phyloP scores from a whole-genome alignment of 2,113 vertebrate species.

The Morone chrysops region DNA sequence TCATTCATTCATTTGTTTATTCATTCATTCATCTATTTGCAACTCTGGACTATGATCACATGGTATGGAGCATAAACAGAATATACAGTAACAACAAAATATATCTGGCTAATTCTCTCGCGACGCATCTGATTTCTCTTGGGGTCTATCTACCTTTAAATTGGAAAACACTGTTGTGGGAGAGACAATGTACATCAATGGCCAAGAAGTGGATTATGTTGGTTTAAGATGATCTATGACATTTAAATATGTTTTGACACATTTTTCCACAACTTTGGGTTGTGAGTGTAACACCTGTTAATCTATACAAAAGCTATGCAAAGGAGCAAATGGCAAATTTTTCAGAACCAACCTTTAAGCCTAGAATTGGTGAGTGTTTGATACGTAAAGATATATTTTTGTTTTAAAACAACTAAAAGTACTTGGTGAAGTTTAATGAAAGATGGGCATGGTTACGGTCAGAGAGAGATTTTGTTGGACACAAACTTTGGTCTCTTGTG shows the following conservation, averaged over 20 bases:
- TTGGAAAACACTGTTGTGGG: not conserved
- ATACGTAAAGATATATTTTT: not conserved
- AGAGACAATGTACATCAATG: not conserved
- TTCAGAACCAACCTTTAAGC: not conserved
- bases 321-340: not conserved
- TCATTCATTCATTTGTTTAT: too few relatives aligned
- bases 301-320: not conserved
- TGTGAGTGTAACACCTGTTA: not conserved
- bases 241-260: not conserved
- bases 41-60: too few relatives aligned
- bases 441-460: not conserved
- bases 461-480: not conserved
- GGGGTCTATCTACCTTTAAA: not conserved
- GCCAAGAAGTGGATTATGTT: not conserved
- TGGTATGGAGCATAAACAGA: too few relatives aligned
- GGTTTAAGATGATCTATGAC: not conserved
- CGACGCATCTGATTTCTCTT: not conserved
- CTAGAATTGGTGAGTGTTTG: not conserved
- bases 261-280: not conserved
- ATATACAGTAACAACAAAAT: too few relatives aligned
- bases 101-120: too few relatives aligned
- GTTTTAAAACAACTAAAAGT: not conserved
- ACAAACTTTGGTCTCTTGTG: not conserved
- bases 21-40: too few relatives aligned
- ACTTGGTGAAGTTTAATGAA: not conserved